Percentiles rank a stretch among this genome's conserved stretches.
phyloP scores from a whole-genome alignment of 2,888 invertebrate genomes.

The Merodon equestris region DNA sequence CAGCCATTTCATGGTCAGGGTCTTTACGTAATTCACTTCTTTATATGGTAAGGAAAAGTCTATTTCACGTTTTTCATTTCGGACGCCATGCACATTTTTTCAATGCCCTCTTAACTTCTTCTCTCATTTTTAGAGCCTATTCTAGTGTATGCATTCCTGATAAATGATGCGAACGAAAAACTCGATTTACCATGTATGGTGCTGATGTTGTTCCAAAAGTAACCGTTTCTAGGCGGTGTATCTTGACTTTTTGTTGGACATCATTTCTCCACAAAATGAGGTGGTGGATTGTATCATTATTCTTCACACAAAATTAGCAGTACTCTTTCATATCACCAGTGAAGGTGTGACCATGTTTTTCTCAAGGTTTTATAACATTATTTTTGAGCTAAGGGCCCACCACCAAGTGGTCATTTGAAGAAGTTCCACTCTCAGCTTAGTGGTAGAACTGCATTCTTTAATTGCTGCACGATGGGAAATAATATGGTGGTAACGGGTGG shows the following conservation, averaged over 20 bases:
- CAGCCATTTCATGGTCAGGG: constrained; percentile 37
- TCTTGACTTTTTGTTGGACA: neutral
- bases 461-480: neutral
- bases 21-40: constrained; percentile 17
- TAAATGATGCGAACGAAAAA: constrained; percentile 26
- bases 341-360: constrained; percentile 30
- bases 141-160: constrained; percentile 10
- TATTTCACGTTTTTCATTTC: constrained; percentile 14
- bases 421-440: constrained; percentile 6
- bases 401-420: constrained; percentile 20
- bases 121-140: neutral
- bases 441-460: too few relatives aligned
- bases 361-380: constrained; percentile 34
- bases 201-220: constrained; percentile 7
- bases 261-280: constrained; percentile 53
- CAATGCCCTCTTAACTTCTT: neutral
- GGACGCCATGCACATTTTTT: constrained; percentile 1
- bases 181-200: neutral
- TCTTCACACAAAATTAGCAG: constrained; percentile 49
- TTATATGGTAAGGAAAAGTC: constrained; percentile 3
- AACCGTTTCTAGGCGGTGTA: neutral
- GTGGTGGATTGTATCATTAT: constrained; percentile 46
- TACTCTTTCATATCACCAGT: constrained; percentile 51
- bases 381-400: constrained; percentile 43
- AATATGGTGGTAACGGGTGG: neutral